Base-by-base conservation (phyloP, 2,113 vertebrate species). In the Balaeniceps rex region DNA sequence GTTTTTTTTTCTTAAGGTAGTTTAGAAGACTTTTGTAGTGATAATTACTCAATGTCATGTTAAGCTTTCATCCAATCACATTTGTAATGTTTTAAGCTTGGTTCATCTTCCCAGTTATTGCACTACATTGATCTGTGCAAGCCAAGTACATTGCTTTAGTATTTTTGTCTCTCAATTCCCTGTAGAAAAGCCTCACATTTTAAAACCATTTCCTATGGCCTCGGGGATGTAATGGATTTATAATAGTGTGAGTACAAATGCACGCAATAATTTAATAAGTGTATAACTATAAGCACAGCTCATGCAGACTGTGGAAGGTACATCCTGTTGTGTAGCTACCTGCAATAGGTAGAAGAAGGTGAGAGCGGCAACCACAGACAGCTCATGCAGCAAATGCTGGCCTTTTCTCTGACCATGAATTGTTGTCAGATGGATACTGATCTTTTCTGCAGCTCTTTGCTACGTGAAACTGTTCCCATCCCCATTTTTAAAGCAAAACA, bases 11-110 rank as follows among this genome's bases (percentile, higher is more conserved):
- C 21, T 84, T 70, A 72, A 47, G 17, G 29, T 87, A 77, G 34
- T 60, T 96, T 85, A 76, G 34, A 52, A 94, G 55, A 87, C 44
- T 96, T 94, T 52, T 49, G 42, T 60, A 78, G 22, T 24, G 25
- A 82, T 93, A 87, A 94, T 96, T 95, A 90, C 54, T 97, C 95
- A 94, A 44, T 85, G 94, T 76, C 93, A 61, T 49, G 81, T 94
- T 96, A 95, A 94, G 87, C 77, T 88, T 96, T 93, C 77, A 88
- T 71, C 63, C 87, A 94, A 83, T 91, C 91, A 77, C 40, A 75
- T 79, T 95, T 82, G 75, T 82, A 95, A 91, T 63, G 70, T 89
- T 92, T 93, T 89, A 94, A 95, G 87, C 70, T 85, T 54, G 26
- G 63, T 93, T 97, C 78, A 31, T 93, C 91, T 85, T 93, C 83